These are phyloP conservation scores for Delia radicum DNA, from an alignment of 1,140 invertebrate species.

Conservation along the genomic window DNA sequence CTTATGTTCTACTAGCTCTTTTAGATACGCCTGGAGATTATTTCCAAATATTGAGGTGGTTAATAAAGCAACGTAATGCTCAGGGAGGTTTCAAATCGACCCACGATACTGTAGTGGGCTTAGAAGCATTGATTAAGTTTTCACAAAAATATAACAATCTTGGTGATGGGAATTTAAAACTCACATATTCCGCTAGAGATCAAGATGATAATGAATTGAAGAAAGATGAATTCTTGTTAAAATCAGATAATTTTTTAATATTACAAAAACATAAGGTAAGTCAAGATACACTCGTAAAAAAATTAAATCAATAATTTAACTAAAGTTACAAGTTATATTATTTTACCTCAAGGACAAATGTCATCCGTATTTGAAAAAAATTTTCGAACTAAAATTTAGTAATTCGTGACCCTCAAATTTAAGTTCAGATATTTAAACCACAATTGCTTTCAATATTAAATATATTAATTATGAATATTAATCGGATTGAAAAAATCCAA, in stretches of 20 bases:
- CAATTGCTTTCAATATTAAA: too few species aligned
- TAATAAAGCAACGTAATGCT: slow-evolving; percentile 73
- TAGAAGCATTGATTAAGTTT: slow-evolving; percentile 67
- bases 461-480: too few species aligned
- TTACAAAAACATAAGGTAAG: slow-evolving; percentile 55
- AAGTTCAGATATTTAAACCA: too few species aligned
- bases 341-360: too few species aligned
- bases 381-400: too few species aligned
- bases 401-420: too few species aligned
- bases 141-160: slow-evolving; percentile 51
- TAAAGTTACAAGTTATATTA: too few species aligned
- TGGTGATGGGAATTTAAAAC: slow-evolving; percentile 38
- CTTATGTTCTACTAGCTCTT: slow-evolving; percentile 71
- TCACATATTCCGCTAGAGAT: slow-evolving; percentile 31
- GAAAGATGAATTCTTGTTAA: slow-evolving; percentile 51
- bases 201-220: slow-evolving; percentile 33
- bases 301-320: too few species aligned
- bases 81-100: slow-evolving; percentile 76
- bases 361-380: too few species aligned
- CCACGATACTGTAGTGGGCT: slow-evolving; percentile 68
- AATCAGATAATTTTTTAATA: slow-evolving; percentile 55
- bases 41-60: slow-evolving; percentile 67
- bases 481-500: too few species aligned
- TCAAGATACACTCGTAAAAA: neutral
- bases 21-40: slow-evolving; percentile 57